Base-by-base conservation (phyloP, 1,140 invertebrate species). In the Drosophila triauraria region DNA sequence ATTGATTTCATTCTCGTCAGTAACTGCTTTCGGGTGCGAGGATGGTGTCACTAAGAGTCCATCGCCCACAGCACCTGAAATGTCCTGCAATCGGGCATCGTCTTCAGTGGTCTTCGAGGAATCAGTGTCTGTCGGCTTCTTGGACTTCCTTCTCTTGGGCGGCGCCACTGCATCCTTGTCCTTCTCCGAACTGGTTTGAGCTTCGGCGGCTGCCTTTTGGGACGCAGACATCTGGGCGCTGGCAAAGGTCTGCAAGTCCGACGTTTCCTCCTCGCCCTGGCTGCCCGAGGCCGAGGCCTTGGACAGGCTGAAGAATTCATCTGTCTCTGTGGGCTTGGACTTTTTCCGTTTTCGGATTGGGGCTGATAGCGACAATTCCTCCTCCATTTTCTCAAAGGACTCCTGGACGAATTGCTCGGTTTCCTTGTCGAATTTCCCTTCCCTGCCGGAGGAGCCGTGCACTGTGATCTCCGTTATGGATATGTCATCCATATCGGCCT, bases 401-500 rank as follows among this genome's bases (percentile, higher is more conserved):
- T 80, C 59, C 53, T 90, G 80, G 0, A 76, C 81, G 61, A 69
- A 93, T 10, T 93, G 83, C 54, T 93, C 92, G 0, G 90, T 92
- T 74, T 93, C 83, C 27, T 83, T 92, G 56, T 94, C 93, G 6
- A 93, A 70, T 15, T 92, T 92, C 1, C 82, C 91, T 8, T 92
- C 93, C 13, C 80, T 82, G 1, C 93, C 93, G n/a, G 93, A 93
- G 3, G 92, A 68, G 5, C 93, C 93, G 27, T 93, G 91, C n/a
- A 94, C 86, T 10, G 93, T 93, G 42, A 93, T 93, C 91, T 96
- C 95, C 43, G 95, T 96, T 56, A 97, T 95, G 12, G 96, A 97
- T 53, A 97, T 95, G 86, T 97, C 97, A 91, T 98, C 97, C 44
- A 98, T 93, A 75, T 97, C 97, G 1, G 96, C 96, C 93, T 97